These are phyloP conservation scores for Trachelipus rathkii DNA, from an alignment of 1,140 invertebrate species.

Conservation along the genomic window DNA sequence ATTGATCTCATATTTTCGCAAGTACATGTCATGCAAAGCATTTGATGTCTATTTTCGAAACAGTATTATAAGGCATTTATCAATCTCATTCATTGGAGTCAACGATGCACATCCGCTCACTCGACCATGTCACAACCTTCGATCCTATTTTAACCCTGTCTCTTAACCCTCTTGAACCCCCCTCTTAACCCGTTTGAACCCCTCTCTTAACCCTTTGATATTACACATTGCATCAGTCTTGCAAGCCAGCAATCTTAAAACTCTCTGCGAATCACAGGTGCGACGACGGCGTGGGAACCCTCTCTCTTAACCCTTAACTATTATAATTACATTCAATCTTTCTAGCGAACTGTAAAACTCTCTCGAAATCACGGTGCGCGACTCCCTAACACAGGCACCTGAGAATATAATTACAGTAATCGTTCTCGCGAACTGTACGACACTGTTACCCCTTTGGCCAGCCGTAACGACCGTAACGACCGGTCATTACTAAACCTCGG, in stretches of 20 bases:
- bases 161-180: neutral
- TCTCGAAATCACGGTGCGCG: neutral
- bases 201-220: neutral
- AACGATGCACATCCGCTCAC: neutral
- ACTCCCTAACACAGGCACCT: neutral
- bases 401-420: neutral
- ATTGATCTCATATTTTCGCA: too few species aligned
- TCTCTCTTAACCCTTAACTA: neutral
- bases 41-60: neutral
- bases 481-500: neutral
- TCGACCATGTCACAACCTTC: neutral
- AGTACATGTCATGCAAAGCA: neutral
- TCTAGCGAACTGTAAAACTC: neutral
- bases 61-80: neutral
- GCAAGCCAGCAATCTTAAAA: neutral
- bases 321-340: neutral
- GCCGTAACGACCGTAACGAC: slow-evolving; percentile 2
- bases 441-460: slow-evolving; percentile 1
- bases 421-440: neutral
- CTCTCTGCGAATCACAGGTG: neutral
- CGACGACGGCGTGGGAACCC: neutral
- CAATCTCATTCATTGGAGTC: neutral
- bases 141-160: neutral
- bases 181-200: too few species aligned
- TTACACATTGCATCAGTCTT: neutral